A percentile compares a stretch with the other conserved stretches of the same genome.
Conservation (phyloP, 2,113 vertebrate species). For the Rana temporaria region DNA sequence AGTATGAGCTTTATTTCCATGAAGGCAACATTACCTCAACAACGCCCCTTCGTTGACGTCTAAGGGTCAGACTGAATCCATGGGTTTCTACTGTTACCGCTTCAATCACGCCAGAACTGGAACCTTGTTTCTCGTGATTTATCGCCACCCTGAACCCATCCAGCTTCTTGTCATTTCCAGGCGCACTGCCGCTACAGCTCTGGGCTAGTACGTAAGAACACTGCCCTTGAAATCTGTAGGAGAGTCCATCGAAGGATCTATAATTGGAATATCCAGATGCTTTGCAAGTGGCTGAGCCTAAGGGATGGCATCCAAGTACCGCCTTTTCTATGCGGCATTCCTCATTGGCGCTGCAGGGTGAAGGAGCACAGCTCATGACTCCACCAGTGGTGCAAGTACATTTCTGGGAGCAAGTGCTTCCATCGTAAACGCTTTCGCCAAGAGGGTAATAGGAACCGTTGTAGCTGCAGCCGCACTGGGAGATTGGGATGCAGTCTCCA, state of each 20-base stretch:
- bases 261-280: conserved; percentile 74
- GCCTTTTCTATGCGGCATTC: conserved; percentile 35
- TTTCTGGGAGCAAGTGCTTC: conserved; percentile 60
- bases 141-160: conserved; percentile 66
- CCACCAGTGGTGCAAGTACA: conserved; percentile 63
- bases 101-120: conserved; percentile 66
- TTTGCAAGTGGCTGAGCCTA: conserved; percentile 64
- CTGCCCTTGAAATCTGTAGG: conserved; percentile 72
- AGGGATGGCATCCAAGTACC: conserved; percentile 16
- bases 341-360: conserved; percentile 33
- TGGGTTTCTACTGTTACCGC: conserved; percentile 65
- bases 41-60: neutral
- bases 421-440: conserved; percentile 68
- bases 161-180: conserved; percentile 57
- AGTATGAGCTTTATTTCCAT: neutral
- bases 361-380: conserved; percentile 16
- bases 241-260: conserved; percentile 71
- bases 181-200: conserved; percentile 59
- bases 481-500: conserved; percentile 69
- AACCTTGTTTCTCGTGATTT: conserved; percentile 66
- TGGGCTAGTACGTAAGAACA: conserved; percentile 66
- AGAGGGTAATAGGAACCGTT: conserved; percentile 71
- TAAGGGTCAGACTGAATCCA: conserved; percentile 64
- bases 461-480: conserved; percentile 77
- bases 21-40: conserved; percentile 7